Base-by-base conservation (phyloP, 1,140 invertebrate species). In the Drosophila funebris region DNA sequence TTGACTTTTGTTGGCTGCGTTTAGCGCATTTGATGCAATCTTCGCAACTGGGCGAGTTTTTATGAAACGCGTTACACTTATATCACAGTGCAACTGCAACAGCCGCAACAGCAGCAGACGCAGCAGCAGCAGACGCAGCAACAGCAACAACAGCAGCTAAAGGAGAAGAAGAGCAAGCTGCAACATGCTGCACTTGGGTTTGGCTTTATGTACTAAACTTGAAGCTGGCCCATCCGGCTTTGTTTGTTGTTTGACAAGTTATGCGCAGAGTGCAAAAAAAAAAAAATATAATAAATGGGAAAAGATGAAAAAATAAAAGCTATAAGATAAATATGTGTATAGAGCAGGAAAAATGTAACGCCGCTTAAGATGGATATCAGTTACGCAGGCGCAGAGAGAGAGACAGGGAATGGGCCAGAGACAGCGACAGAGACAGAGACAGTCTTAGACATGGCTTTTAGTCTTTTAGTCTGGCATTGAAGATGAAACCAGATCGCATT, bases 181-280 rank as follows among this genome's bases (percentile, higher is more conserved):
- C 33, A 29, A 29, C 44, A 48, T 14, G 54, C 62, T 46, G 31
- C 53, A 14, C 39, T 33, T 43, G 41, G 62, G 37, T 53, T 33
- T 29, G 56, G 24, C 11, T 27, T 27, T 29, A 8, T 22, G 24
- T 41, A 58, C 24, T 58, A 44, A 58, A 48, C 57, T 60, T 8
- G 27, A 16, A 27, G 44, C 24, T 27, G 29, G 37, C 74, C 69
- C 63, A 67, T 66, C 56, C 44, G 56, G 75, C 74, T 82, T 82
- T 82, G 78, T 83, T 82, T 78, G 78, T 81, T 73, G 79, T 78
- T 82, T 78, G 79, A 83, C 79, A 82, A 82, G 79, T 82, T 82
- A 83, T 82, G 79, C 70, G 79, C 53, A 27, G 48, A 41, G 58
- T 46, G 60, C 39, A 56, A 29, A 22, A 36, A 46, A 24, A 27